Evolutionary conservation across 2,888 invertebrate species (phyloP).

Genomic region (Drosophila austrosaltans): DNA sequence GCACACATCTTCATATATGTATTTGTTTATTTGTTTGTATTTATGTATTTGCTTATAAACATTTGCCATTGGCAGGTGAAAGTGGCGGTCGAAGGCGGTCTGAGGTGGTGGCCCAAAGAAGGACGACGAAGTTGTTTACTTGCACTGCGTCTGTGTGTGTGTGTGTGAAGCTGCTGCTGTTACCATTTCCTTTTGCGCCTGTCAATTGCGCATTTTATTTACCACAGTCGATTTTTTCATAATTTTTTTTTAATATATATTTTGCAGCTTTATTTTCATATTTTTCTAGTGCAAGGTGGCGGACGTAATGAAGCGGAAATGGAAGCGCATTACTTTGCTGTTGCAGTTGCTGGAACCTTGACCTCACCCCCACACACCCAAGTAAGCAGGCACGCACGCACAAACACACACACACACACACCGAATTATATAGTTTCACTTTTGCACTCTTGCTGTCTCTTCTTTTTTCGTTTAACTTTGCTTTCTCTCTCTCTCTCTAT

Average conservation of each 20-base stretch:
- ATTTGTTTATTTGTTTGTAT: conserved; percentile 43
- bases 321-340: conserved; percentile 64
- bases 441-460: conserved; percentile 26
- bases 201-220: conserved; percentile 56
- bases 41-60: conserved; percentile 49
- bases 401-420: neutral
- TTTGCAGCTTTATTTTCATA: conserved; percentile 19
- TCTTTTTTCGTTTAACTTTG: neutral
- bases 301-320: conserved; percentile 65
- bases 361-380: conserved; percentile 39
- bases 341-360: conserved; percentile 59
- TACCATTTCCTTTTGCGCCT: conserved; percentile 43
- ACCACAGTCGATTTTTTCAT: conserved; percentile 26
- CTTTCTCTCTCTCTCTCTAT: neutral
- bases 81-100: neutral
- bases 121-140: conserved; percentile 5
- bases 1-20: neutral
- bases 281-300: conserved; percentile 38
- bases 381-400: neutral
- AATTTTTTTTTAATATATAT: neutral
- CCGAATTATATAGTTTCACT: conserved; percentile 3
- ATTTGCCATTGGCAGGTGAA: conserved; percentile 46
- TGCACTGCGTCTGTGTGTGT: conserved; percentile 5
- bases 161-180: neutral
- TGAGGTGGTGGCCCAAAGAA: neutral